Base-by-base conservation (phyloP, 2,113 vertebrate species). In the Zosterops japonicus region DNA sequence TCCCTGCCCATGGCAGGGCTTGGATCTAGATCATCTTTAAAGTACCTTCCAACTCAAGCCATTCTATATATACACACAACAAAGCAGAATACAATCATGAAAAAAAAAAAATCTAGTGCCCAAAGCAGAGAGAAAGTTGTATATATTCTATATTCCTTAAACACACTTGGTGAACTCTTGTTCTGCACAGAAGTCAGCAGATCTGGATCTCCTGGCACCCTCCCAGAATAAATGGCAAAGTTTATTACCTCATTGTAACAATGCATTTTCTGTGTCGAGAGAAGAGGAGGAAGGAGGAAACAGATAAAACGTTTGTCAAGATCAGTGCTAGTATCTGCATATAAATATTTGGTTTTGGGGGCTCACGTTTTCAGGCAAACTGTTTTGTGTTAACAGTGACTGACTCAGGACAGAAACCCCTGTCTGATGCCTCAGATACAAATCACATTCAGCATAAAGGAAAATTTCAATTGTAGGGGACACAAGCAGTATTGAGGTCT, bases 81-180 rank as follows among this genome's bases (percentile, higher is more conserved):
- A 29, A 83, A 87, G 19, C 9, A 41, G 8, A 49, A 23, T 36
- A 35, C 17, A 31, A 23, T 23, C 11, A 29, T 20, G 3, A 21
- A 49, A 27, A 27, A 14, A 9, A 57, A 27, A 5, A 4, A 22
- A 4, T 39, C 21, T 18, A 4, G 14, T 42, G 46, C 16, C 47
- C 11, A 36, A 63, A 68, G 49, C 24, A 41, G 56, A 14, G 52
- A 57, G 4, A 27, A 56, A 80, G 14, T 53, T 49, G 8, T 42
- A 4, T 36, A 0, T 10, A 8, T 49, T 90, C 42, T 36, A 0
- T 10, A 8, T 49, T 90, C 42, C 21, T 49, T 79, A 41, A 60
- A 61, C 6, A 14, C 12, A 0, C 8, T 68, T 24, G 6, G 9
- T 4, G 5, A 67, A 6, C 11, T 31, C 29, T 28, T 23, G 7